These are phyloP conservation scores for Bradynema listronoti DNA, from an alignment of 1,140 invertebrate species.

Conservation along the genomic window DNA sequence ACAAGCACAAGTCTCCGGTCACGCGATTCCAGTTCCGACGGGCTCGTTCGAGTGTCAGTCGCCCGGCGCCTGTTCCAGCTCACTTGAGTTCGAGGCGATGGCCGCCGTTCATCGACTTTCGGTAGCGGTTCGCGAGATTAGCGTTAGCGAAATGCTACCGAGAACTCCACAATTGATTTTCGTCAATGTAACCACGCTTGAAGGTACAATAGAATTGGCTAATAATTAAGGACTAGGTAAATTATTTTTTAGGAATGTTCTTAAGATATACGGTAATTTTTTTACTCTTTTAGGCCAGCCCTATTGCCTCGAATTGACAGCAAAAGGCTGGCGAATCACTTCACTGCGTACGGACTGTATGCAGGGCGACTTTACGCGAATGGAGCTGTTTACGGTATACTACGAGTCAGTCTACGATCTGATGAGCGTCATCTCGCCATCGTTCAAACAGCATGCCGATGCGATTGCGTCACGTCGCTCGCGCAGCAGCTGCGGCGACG, in stretches of 20 bases:
- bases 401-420: constrained; percentile 51
- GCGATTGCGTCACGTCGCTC: too few species aligned
- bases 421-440: constrained; percentile 53
- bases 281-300: constrained; percentile 48
- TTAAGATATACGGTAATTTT: too few species aligned
- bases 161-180: constrained; percentile 55
- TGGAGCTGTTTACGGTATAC: constrained; percentile 56
- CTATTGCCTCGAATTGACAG: constrained; percentile 55
- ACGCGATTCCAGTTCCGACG: too few species aligned
- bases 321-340: constrained; percentile 55
- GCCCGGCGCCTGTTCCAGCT: constrained; percentile 8
- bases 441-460: constrained; percentile 43
- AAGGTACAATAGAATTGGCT: too few species aligned
- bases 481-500: too few species aligned
- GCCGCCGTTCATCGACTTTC: constrained; percentile 56
- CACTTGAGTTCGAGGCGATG: constrained; percentile 52
- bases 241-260: too few species aligned
- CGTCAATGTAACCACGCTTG: constrained; percentile 54
- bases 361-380: constrained; percentile 53
- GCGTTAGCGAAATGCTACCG: constrained; percentile 54
- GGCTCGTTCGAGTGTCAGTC: too few species aligned
- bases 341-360: constrained; percentile 53
- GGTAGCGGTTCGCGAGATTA: constrained; percentile 47
- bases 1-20: too few species aligned
- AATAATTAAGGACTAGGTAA: too few species aligned